Evolutionary conservation across 2,888 invertebrate genomes (phyloP), one percentile per base, ranked within the genome.

Genomic region (Drosophila longiperda): DNA sequence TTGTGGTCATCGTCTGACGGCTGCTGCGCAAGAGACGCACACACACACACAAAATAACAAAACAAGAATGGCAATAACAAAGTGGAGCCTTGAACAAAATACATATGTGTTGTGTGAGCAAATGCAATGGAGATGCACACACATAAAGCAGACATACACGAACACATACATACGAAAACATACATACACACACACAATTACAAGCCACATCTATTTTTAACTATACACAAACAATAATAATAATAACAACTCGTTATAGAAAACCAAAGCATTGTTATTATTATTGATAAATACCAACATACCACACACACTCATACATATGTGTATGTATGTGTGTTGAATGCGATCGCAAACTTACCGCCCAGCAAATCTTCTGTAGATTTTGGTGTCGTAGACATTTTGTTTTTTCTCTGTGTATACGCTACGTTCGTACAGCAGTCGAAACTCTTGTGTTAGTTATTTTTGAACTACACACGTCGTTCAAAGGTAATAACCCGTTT

Each of bases 341-440:
- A 32, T 53, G 53, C 38, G 80, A 80, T 80, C 67, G 73, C 73
- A 80, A 78, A 93, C 93, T 92, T 91, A 93, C 93, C 93, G 83
- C 93, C 93, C 72, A 93, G 91, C 84, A 93, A 89, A 91, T 93
- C 93, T 87, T 93, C 93, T 66, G 90, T 90, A 75, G 87, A 87
- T 91, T 91, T 93, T 91, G 93, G 93, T 80, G 92, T 92, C 73
- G 93, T 88, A 76, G 92, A 92, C 93, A 93, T 93, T 86, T 90
- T 91, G 78, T 89, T 72, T 77, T 80, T 57, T 15, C 65, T 78
- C 55, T 76, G 62, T 49, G 49, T 74, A 61, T 57, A 60, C 66
- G 75, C 57, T 75, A 62, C 50, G 67, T 29, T 58, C 60, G 61
- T 63, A 62, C 48, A 63, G 33, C 59, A 61, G 68, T 59, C 36